These are phyloP conservation scores for Tetranychus truncatus DNA, from an alignment of 2,888 invertebrate species.

Conservation along the genomic window DNA sequence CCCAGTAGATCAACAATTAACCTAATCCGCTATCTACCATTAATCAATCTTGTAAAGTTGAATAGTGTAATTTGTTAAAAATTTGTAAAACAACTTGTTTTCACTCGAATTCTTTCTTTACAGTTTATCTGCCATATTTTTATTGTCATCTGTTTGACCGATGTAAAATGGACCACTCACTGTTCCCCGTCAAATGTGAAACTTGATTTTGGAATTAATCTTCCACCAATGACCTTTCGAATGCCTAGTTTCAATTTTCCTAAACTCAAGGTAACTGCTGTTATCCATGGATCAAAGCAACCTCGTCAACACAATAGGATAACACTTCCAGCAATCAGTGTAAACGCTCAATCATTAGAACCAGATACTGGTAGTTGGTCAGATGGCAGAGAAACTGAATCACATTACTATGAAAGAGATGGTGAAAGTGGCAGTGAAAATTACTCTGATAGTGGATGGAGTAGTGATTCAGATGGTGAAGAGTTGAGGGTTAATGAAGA, in stretches of 20 bases:
- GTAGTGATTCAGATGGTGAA: background rate
- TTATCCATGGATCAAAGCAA: background rate
- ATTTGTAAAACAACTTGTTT: too few relatives aligned
- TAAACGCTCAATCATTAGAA: conserved; percentile 7
- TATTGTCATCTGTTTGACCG: too few relatives aligned
- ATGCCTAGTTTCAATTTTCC: conserved; percentile 11
- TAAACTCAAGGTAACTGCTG: conserved; percentile 6
- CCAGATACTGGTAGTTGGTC: background rate
- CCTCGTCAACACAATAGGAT: background rate
- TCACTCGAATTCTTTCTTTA: too few relatives aligned
- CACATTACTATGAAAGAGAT: background rate
- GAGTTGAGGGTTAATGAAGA: background rate
- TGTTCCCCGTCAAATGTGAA: background rate
- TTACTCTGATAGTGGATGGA: background rate
- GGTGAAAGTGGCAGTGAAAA: background rate
- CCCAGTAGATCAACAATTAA: too few relatives aligned
- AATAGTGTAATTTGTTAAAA: too few relatives aligned
- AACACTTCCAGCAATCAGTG: conserved; percentile 6
- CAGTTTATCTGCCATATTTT: too few relatives aligned
- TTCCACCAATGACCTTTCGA: conserved; percentile 6
- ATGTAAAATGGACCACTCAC: too few relatives aligned
- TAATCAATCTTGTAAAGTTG: too few relatives aligned
- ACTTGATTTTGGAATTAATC: conserved; percentile 4
- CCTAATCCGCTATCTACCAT: too few relatives aligned
- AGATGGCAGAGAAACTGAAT: background rate